Evolutionary conservation across 1,140 invertebrate species (phyloP).

Genomic region (Vanessa tameamea): DNA sequence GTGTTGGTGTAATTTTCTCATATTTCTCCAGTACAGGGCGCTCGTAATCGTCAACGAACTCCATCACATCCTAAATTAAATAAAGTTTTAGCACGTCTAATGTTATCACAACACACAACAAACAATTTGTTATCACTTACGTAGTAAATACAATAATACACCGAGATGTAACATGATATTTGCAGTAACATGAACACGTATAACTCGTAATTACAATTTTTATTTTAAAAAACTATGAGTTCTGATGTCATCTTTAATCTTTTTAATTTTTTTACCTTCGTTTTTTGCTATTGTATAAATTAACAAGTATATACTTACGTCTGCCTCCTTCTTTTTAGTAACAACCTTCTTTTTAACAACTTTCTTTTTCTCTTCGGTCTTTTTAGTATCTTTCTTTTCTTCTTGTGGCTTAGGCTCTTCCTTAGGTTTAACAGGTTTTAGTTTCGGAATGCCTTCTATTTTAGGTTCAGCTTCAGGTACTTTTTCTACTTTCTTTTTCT

Average conservation of each 20-base stretch:
- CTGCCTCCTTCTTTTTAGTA: constrained; percentile 72
- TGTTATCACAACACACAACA: constrained; percentile 72
- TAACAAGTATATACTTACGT: constrained; percentile 64
- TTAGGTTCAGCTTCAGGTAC: constrained; percentile 73
- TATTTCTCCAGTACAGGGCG: constrained; percentile 82
- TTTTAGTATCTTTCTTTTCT: constrained; percentile 73
- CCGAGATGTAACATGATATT: neutral
- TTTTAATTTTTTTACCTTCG: neutral
- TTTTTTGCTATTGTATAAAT: neutral
- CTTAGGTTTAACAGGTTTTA: constrained; percentile 79
- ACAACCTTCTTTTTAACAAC: constrained; percentile 77
- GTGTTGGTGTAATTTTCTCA: constrained; percentile 79
- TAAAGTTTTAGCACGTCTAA: constrained; percentile 64
- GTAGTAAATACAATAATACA: neutral
- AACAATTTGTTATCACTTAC: constrained; percentile 27
- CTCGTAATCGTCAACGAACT: constrained; percentile 83
- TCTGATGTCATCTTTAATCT: neutral
- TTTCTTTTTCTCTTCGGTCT: constrained; percentile 76
- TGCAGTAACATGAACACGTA: neutral
- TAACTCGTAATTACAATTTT: neutral
- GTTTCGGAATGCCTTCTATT: constrained; percentile 81
- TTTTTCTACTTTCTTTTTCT: constrained; percentile 75
- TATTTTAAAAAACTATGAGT: neutral
- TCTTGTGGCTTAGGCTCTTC: constrained; percentile 75
- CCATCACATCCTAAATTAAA: constrained; percentile 77